phyloP scores from a whole-genome alignment of 2,113 vertebrate species.

The Asarcornis scutulata region DNA sequence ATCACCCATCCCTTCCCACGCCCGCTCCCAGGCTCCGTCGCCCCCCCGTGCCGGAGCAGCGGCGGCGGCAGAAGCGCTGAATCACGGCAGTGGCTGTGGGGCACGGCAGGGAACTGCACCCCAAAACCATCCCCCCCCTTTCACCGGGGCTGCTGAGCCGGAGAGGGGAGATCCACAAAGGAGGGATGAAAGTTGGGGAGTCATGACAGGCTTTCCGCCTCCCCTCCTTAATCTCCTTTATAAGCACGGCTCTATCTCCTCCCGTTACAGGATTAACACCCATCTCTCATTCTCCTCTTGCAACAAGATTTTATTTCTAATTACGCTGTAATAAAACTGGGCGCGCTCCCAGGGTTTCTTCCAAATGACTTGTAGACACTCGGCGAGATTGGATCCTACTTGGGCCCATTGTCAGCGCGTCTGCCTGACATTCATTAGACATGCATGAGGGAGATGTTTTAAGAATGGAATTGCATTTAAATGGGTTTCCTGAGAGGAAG shows the following conservation, averaged over 20 bases:
- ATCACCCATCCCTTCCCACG: not conserved
- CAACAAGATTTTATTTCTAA: conserved; percentile 86
- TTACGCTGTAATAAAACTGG: conserved; percentile 83
- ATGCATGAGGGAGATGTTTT: conserved; percentile 83
- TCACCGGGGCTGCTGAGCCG: not conserved
- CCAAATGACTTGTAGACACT: conserved; percentile 83
- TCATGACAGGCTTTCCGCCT: conserved; percentile 1
- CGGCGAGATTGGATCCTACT: conserved; percentile 76
- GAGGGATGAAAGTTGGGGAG: not conserved
- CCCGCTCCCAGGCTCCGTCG: not conserved
- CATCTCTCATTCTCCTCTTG: conserved; percentile 77
- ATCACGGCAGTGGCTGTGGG: not conserved
- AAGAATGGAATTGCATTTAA: conserved; percentile 84
- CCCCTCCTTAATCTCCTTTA: conserved; percentile 60
- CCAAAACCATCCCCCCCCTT: not conserved
- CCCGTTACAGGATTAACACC: conserved; percentile 77
- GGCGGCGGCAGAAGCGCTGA: not conserved
- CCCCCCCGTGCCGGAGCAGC: not conserved
- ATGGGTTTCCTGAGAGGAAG: conserved; percentile 82
- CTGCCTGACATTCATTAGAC: conserved; percentile 82
- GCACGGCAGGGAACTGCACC: not conserved
- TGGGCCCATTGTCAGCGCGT: conserved; percentile 74
- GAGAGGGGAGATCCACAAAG: not conserved
- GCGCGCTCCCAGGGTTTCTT: conserved; percentile 82
- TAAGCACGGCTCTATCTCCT: conserved; percentile 63